Evolutionary conservation across 2,797 vertebrate genomes (phyloP).

Genomic region (Astyanax mexicanus): DNA sequence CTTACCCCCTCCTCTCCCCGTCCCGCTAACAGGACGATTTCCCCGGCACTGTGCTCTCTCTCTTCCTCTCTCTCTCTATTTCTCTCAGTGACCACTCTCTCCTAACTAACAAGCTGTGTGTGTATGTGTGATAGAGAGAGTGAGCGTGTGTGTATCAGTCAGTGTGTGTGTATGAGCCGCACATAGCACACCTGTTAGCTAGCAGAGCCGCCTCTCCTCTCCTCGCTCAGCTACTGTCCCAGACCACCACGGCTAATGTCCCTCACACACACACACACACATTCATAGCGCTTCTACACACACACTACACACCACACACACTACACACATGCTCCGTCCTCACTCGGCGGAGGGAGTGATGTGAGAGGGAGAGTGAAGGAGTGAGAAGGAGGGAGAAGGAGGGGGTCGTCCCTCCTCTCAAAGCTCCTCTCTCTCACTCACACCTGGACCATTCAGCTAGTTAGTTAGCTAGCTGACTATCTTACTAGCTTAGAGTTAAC

Average conservation of each 20-base stretch:
- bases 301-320: constrained; percentile 40
- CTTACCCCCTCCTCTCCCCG: constrained; percentile 69
- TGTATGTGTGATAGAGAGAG: no score
- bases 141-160: constrained; percentile 21
- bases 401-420: constrained; percentile 72
- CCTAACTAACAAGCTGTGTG: constrained; percentile 16
- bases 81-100: constrained; percentile 63
- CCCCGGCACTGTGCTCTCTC: constrained; percentile 61
- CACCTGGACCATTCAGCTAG: no score
- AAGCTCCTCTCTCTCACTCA: constrained; percentile 67
- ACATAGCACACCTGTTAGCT: constrained; percentile 97
- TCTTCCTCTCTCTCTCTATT: no score
- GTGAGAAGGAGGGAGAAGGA: neutral
- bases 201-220: constrained; percentile 79
- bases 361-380: neutral
- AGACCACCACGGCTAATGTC: constrained; percentile 81
- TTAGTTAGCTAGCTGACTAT: no score
- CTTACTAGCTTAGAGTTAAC: no score
- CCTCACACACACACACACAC: constrained; percentile 35
- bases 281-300: constrained; percentile 41
- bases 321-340: no score
- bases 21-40: constrained; percentile 72
- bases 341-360: no score
- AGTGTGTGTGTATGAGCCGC: constrained; percentile 67
- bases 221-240: constrained; percentile 73